phyloP scores from a whole-genome alignment of 2,888 invertebrate species.

The Taenaris catops region DNA sequence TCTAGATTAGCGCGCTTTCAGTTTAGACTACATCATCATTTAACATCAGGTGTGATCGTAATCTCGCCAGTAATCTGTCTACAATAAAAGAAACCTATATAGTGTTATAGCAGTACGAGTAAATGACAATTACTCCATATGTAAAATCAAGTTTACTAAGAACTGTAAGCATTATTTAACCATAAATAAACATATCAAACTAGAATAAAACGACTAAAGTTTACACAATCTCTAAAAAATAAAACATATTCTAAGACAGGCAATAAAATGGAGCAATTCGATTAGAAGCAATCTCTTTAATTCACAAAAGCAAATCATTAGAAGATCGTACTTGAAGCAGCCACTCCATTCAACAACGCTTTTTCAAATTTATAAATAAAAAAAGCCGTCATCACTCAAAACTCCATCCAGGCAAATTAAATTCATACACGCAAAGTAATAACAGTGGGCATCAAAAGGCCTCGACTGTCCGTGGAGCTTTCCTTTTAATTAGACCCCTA shows the following conservation, averaged over 20 bases:
- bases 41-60: no score
- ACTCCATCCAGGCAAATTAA: slow-evolving; percentile 71
- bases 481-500: slow-evolving; percentile 78
- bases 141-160: no score
- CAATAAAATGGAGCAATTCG: slow-evolving; percentile 8
- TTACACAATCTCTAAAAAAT: no score
- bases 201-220: no score
- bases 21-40: no score
- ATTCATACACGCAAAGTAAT: slow-evolving; percentile 75
- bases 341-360: slow-evolving; percentile 54
- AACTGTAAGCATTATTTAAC: no score
- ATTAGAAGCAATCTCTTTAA: slow-evolving; percentile 16
- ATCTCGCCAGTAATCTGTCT: no score
- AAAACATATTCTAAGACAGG: not conserved
- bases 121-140: no score
- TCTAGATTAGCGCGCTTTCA: no score
- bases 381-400: slow-evolving; percentile 56
- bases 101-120: no score
- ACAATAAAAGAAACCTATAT: no score
- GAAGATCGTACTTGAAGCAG: slow-evolving; percentile 29
- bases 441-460: slow-evolving; percentile 76
- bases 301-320: slow-evolving; percentile 14
- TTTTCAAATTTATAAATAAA: slow-evolving; percentile 38
- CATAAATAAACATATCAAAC: no score
- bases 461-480: slow-evolving; percentile 71